Evolutionary conservation across 2,888 invertebrate species (phyloP).

Genomic region (Epistrophe eligans): DNA sequence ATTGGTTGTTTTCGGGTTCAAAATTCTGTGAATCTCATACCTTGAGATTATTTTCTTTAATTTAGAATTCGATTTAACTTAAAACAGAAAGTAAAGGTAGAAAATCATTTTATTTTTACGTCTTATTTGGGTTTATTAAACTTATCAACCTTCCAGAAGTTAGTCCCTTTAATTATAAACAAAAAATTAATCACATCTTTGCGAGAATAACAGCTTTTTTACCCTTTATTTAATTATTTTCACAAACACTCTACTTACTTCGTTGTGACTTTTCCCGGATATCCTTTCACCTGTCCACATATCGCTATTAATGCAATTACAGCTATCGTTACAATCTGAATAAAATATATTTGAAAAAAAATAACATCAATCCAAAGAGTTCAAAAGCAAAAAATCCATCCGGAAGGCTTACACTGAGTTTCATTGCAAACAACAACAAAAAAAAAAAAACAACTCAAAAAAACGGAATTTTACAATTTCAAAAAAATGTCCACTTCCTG

Average conservation of each 20-base stretch:
- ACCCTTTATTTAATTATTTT: neutral
- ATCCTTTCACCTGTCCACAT: conserved; percentile 63
- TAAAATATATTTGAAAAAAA: conserved; percentile 30
- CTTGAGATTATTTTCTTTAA: no score
- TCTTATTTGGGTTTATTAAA: no score
- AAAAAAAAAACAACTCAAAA: neutral
- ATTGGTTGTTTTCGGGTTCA: no score
- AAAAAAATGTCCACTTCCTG: conserved; percentile 46
- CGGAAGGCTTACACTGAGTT: conserved; percentile 52
- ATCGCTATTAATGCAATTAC: conserved; percentile 32
- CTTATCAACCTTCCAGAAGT: no score
- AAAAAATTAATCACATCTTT: no score
- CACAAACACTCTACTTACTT: conserved; percentile 56
- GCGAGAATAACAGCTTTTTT: neutral
- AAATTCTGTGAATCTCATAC: no score
- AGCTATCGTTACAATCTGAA: conserved; percentile 53
- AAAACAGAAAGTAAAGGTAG: no score
- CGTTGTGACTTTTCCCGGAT: conserved; percentile 55
- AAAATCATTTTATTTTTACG: no score
- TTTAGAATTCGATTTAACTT: no score
- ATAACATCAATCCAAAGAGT: conserved; percentile 5
- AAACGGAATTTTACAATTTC: neutral
- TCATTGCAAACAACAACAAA: conserved; percentile 41
- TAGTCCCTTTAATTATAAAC: no score
- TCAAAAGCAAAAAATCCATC: neutral